Conservation (phyloP, 2,797 vertebrate species). For the Micrastur ruficollis region DNA sequence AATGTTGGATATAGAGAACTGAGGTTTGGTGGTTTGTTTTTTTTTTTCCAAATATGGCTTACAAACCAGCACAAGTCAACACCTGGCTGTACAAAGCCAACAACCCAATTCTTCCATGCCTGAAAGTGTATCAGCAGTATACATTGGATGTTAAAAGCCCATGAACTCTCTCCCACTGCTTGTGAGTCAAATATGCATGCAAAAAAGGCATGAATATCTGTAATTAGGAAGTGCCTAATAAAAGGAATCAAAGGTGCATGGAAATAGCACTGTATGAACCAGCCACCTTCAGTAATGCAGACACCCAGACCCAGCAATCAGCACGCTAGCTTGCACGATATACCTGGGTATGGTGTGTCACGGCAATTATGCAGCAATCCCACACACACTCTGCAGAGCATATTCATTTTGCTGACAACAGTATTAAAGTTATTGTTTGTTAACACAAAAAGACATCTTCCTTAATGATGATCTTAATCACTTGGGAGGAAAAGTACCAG, state of each 20-base stretch:
- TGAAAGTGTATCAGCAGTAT: background rate
- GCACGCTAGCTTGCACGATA: accelerated
- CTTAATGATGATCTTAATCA: background rate
- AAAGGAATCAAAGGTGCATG: background rate
- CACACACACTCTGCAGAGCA: background rate
- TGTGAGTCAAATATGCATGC: background rate
- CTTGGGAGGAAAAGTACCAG: background rate
- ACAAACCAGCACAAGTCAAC: background rate
- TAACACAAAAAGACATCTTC: background rate
- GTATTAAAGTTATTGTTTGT: background rate
- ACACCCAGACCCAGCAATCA: accelerated
- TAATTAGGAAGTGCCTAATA: background rate
- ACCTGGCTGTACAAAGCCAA: background rate
- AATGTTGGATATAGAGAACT: background rate
- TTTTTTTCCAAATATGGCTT: background rate
- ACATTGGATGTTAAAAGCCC: background rate
- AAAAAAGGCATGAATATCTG: background rate
- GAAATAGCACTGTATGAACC: background rate
- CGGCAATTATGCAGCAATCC: background rate
- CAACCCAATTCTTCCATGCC: background rate
- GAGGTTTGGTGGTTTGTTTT: accelerated
- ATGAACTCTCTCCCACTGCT: background rate
- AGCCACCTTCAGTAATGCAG: background rate
- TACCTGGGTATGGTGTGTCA: background rate
- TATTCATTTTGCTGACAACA: background rate